Evolutionary conservation across 2,888 invertebrate genomes (phyloP).

Genomic region (Tachina grossa): DNA sequence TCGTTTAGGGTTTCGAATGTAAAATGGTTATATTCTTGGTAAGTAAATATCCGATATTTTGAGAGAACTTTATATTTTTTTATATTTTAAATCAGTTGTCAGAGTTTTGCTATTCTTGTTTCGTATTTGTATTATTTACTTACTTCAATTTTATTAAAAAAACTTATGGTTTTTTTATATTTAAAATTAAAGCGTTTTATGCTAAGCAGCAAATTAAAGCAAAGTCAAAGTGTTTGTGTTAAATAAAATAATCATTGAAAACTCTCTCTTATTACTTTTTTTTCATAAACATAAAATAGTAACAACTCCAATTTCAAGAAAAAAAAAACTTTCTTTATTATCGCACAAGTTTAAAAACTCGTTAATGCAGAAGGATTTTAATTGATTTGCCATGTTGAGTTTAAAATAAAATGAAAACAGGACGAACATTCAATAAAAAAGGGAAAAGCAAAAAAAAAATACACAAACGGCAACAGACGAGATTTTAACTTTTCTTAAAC

Average conservation of each 20-base stretch:
- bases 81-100: no score
- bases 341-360: constrained; percentile 59
- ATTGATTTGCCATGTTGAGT: constrained; percentile 64
- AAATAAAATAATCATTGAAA: background rate
- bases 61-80: no score
- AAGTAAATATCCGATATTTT: no score
- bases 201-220: background rate
- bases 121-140: no score
- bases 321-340: constrained; percentile 53
- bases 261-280: background rate
- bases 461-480: constrained; percentile 26
- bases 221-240: background rate
- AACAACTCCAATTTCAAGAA: constrained; percentile 21
- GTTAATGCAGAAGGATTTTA: constrained; percentile 60
- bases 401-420: constrained; percentile 30
- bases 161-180: background rate
- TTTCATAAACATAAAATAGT: background rate
- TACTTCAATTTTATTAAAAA: no score
- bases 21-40: no score
- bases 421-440: background rate
- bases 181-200: background rate
- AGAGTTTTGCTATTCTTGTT: no score
- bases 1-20: no score
- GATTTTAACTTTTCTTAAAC: constrained; percentile 59
- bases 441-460: constrained; percentile 3